Conservation (phyloP, 30 jellyfish, hydroid and myxozoan genomes). For the Cassiopea andromeda region DNA sequence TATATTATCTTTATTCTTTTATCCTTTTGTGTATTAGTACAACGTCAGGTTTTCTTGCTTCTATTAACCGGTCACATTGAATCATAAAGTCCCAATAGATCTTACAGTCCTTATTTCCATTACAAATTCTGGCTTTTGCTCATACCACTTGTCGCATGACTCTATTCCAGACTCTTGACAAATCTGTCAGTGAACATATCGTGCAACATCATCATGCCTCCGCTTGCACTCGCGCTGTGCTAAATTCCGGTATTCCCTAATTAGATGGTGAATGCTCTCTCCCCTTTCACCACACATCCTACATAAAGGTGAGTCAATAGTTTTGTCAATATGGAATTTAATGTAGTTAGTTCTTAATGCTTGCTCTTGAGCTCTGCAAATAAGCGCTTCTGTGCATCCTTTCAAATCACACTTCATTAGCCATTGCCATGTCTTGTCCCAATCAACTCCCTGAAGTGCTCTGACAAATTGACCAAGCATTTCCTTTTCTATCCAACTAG, state of each 20-base stretch:
- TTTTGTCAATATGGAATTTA: background rate
- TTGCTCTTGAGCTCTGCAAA: conserved; percentile 29
- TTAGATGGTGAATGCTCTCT: conserved; percentile 25
- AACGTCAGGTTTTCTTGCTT: conserved; percentile 18
- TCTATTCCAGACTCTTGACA: too few relatives aligned
- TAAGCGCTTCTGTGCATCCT: conserved; percentile 15
- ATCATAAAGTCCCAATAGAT: background rate
- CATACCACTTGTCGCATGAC: too few relatives aligned
- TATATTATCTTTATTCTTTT: conserved; percentile 2
- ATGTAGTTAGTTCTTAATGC: conserved; percentile 15
- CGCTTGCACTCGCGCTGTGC: conserved; percentile 17
- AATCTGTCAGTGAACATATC: background rate
- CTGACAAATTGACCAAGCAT: conserved; percentile 19
- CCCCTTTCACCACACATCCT: conserved; percentile 36
- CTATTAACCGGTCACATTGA: conserved; percentile 13
- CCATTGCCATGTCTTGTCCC: conserved; percentile 19
- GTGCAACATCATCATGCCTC: conserved; percentile 1
- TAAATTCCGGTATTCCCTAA: conserved; percentile 1
- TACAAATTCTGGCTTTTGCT: background rate
- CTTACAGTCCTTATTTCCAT: background rate
- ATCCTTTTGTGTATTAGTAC: background rate
- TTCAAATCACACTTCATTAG: conserved; percentile 15
- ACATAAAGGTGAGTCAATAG: background rate
- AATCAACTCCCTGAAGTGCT: conserved; percentile 2
- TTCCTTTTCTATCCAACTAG: background rate